Evolutionary conservation across 2,888 invertebrate genomes (phyloP), one percentile per base, ranked within the genome.

Genomic region (Tiliacea aurago): DNA sequence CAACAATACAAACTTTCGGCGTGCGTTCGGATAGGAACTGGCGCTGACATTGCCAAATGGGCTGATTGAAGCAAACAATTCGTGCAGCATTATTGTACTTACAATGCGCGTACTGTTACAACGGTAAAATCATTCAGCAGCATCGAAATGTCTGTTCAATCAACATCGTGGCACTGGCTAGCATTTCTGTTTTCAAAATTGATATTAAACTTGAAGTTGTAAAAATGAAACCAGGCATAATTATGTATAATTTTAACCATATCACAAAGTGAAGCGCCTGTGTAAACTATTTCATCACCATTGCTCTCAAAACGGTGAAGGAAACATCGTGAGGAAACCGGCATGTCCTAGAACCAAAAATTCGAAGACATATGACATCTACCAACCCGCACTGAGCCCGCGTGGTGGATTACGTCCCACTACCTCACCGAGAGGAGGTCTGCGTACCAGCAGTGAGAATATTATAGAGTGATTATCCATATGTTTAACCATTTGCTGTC

Each of bases 61-160:
- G 58, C 63, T 73, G 85, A 76, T 83, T 71, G 76, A 61, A 73
- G 71, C 68, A 66, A 79, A 79, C 85, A 82, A 85, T 76, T 76
- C 85, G 67, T 70, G 55, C 73, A 63, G 53, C 69, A 72, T 67
- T 73, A 72, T 72, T 78, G 67, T 51, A 70, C 70, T 66, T 69
- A 84, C 78, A 78, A 69, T 69, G 59, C 56, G 45, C 47, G 56
- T 51, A 73, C 73, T 76, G 69, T 73, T 67, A 68, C 51, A 70
- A 74, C 70, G 70, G 72, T 81, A 73, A 69, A 73, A 49, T 67
- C 33, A 61, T 70, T 62, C 59, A 59, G 49, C 47, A 59, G 55
- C 56, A 63, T 59, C 64, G 55, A 77, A 71, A 76, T 73, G 51
- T 55, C 84, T 73, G 56, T 58, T 55, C 49, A 56, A 70, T 70